Base-by-base conservation (phyloP, 2,113 vertebrate species). In the Typhlomys cinereus region DNA sequence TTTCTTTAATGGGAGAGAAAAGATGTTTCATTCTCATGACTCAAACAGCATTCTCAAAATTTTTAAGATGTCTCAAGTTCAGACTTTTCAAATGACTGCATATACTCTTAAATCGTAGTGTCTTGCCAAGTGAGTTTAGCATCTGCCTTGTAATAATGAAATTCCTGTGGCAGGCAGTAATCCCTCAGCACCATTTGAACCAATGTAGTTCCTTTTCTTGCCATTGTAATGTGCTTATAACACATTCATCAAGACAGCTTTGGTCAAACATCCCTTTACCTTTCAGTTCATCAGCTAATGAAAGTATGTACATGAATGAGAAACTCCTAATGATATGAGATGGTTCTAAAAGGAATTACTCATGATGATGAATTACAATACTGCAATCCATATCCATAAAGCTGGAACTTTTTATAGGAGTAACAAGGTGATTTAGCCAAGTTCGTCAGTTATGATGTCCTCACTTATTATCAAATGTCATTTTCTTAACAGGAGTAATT, bases 401-500 rank as follows among this genome's bases (percentile, higher is more conserved):
- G 5, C 4, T 70, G n/a, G 4, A 73, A 31, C 0, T 80, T 92
- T 83, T 71, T 36, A 71, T 69, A 57, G 62, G 29, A 88, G 52
- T 54, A 95, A 52, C 29, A 79, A 69, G 18, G 18, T 48, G 27
- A 80, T 34, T 87, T 13, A 71, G 11, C 31, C 18, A 89, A 85
- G 23, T 79, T 64, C 82, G 25, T 75, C 59, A 85, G 36, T 85
- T 76, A 76, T 25, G 48, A 67, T 85, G 20, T 74, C 81, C 21
- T 83, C 5, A 84, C 1, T 74, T 59, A 83, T 46, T 86, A 52
- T 69, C 14, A 89, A 96, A 59, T 67, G 14, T 66, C 23, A 41
- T 62, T 92, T 93, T 10, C 36, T 92, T 92, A 76, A 70, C 4
- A 75, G 52, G 7, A 83, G 3, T 75, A 75, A 89, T 82, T 94